Base-by-base conservation (phyloP, 2,888 invertebrate genomes). In the Amblyteles armatorius region DNA sequence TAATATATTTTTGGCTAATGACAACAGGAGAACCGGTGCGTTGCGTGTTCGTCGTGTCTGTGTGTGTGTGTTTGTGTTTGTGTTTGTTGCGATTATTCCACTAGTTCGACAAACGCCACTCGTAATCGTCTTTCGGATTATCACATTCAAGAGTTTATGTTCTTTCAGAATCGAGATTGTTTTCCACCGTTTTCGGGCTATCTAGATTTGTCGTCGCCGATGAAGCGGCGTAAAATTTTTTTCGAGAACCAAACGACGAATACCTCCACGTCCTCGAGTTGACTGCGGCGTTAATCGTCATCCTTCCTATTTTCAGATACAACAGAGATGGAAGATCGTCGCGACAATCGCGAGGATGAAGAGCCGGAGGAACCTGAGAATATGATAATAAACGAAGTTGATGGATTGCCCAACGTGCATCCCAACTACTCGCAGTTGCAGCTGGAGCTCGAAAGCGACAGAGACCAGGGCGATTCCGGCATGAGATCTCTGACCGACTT, bases 391-490 rank as follows among this genome's bases (percentile, higher is more conserved):
- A 98, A 98, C 93, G 96, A 96, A 91, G 96, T 97, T 89, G 98
- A 98, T 94, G 98, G 98, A 63, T 95, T 98, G 94, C 97, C 98
- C 81, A 97, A 97, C 92, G 95, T 97, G 88, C 98, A 98, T 94
- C 97, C 97, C 1, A 97, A 97, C 93, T 95, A 97, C 89, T 95
- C 96, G 80, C 95, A 96, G 91, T 94, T 96, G 86, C 96, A 96
- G 90, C 95, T 96, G 79, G 96, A 96, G 90, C 90, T 92, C 33
- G 90, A 93, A 19, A 86, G 90, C 48, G 90, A 92, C 60, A 90
- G 89, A 73, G 89, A 85, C 79, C 88, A 88, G 69, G 90, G 88
- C 13, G 92, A 92, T 85, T 87, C 85, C 3, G 88, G 89, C 65
- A 87, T 92, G 16, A 93, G 92, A 81, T 93, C 94, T n/a, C 94